Conservation (phyloP, 2,113 vertebrate species). For the Alouatta palliata region DNA sequence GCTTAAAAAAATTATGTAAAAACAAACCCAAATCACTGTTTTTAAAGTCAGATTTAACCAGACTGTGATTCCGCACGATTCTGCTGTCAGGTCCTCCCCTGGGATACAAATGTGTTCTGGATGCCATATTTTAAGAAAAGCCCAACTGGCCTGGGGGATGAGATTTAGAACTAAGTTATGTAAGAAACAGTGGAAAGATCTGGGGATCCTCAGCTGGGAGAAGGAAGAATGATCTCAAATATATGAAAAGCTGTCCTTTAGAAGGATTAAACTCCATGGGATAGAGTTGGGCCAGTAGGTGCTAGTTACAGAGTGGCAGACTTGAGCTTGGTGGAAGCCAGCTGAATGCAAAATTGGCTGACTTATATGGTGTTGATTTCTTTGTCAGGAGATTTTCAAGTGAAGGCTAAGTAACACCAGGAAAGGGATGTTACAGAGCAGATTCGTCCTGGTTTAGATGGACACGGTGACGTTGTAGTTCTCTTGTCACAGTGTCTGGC, state of each 20-base stretch:
- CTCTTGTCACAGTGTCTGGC: background rate
- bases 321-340: background rate
- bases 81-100: background rate
- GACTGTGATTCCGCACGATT: background rate
- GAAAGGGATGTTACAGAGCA: background rate
- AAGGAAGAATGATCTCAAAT: background rate
- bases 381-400: background rate
- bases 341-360: background rate
- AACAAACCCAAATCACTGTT: background rate
- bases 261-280: background rate
- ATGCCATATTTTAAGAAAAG: background rate
- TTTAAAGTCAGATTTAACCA: background rate
- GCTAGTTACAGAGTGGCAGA: background rate
- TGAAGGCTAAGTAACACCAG: background rate
- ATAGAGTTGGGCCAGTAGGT: background rate
- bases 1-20: background rate
- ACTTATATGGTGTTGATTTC: background rate
- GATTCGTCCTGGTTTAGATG: background rate
- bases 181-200: background rate
- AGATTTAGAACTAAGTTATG: background rate
- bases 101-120: background rate
- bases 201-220: background rate
- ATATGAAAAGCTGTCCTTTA: background rate
- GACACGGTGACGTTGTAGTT: background rate
- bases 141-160: background rate